Evolutionary conservation across 2,888 invertebrate species (phyloP).

Genomic region (Nowickia ferox): DNA sequence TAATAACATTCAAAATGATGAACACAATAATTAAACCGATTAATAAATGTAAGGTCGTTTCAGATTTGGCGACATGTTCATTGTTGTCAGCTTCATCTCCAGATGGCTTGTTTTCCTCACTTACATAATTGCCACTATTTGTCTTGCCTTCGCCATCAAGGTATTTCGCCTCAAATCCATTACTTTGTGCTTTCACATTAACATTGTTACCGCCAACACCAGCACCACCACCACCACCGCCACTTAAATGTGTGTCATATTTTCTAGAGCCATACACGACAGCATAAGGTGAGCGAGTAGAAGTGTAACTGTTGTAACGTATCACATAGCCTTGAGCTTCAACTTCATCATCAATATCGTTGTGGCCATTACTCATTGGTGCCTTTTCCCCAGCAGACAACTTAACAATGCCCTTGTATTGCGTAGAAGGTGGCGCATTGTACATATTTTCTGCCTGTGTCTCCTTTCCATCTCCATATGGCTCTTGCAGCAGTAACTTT

Average conservation of each 20-base stretch:
- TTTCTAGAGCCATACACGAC: slow-evolving; percentile 54
- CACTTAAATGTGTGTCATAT: slow-evolving; percentile 24
- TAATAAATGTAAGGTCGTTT: slow-evolving; percentile 86
- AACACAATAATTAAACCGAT: slow-evolving; percentile 88
- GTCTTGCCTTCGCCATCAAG: slow-evolving; percentile 41
- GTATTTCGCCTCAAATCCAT: slow-evolving; percentile 42
- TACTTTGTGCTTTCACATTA: neutral
- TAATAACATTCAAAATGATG: slow-evolving; percentile 87
- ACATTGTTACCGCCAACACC: neutral
- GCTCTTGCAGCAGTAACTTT: slow-evolving; percentile 80
- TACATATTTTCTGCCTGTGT: slow-evolving; percentile 81
- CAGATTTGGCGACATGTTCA: slow-evolving; percentile 84
- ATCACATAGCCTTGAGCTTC: slow-evolving; percentile 51
- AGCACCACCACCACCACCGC: neutral
- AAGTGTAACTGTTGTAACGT: slow-evolving; percentile 53
- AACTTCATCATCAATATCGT: neutral
- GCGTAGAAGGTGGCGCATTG: slow-evolving; percentile 81
- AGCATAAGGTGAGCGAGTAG: slow-evolving; percentile 49
- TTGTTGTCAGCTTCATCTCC: slow-evolving; percentile 72
- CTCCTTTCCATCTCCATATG: slow-evolving; percentile 72
- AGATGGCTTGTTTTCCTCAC: slow-evolving; percentile 57
- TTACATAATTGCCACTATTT: slow-evolving; percentile 56
- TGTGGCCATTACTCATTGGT: neutral
- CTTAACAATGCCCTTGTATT: slow-evolving; percentile 53
- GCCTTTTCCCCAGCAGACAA: slow-evolving; percentile 26